These are phyloP conservation scores for Lethocerus indicus DNA, from an alignment of 1,140 invertebrate genomes.

Conservation along the genomic window DNA sequence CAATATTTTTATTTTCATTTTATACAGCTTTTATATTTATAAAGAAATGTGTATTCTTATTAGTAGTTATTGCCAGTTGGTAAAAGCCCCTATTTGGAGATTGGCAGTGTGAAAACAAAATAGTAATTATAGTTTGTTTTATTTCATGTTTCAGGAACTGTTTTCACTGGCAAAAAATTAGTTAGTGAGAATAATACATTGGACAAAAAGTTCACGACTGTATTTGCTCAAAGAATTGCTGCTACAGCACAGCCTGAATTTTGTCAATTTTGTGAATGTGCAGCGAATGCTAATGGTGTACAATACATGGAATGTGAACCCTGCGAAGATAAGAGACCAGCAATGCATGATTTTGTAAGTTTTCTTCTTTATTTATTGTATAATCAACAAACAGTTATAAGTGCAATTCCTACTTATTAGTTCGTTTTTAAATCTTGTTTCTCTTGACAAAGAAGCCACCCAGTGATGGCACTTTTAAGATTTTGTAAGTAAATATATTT, in stretches of 20 bases:
- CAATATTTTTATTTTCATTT: neutral
- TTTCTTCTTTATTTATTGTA: too few relatives aligned
- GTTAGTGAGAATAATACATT: conserved; percentile 31
- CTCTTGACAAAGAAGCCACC: too few relatives aligned
- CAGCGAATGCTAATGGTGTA: conserved; percentile 40
- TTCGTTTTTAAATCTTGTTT: too few relatives aligned
- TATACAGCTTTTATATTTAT: neutral
- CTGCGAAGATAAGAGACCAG: conserved; percentile 32
- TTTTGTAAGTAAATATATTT: too few relatives aligned
- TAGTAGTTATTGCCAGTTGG: neutral
- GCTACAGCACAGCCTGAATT: conserved; percentile 35
- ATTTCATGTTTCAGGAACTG: conserved; percentile 26
- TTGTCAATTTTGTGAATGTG: conserved; percentile 60
- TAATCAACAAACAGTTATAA: too few relatives aligned
- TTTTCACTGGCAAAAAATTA: conserved; percentile 44
- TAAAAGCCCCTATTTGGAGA: neutral
- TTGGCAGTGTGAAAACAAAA: too few relatives aligned
- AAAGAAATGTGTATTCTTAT: neutral
- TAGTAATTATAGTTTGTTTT: too few relatives aligned
- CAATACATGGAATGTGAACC: conserved; percentile 42
- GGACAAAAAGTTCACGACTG: conserved; percentile 46
- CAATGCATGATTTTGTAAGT: conserved; percentile 32
- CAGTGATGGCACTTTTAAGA: too few relatives aligned
- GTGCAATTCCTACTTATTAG: too few relatives aligned
- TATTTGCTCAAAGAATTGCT: conserved; percentile 49